Conservation (phyloP, 2,888 invertebrate species). For the Eulithis prunata region DNA sequence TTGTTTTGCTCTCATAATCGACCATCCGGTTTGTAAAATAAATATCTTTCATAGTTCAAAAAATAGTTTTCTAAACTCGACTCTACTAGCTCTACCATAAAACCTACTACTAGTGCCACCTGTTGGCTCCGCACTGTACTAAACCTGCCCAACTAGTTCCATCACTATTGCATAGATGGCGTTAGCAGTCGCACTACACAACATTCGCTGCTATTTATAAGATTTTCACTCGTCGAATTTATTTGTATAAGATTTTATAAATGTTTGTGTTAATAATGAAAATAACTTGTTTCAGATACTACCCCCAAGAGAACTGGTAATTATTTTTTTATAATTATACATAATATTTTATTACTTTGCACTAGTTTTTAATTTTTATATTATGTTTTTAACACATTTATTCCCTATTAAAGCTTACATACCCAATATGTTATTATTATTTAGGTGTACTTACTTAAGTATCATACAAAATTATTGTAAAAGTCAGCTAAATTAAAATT, state of each 20-base stretch:
- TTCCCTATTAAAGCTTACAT: too few relatives aligned
- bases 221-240: conserved; percentile 7
- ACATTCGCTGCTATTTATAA: not conserved
- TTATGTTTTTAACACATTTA: too few relatives aligned
- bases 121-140: conserved; percentile 37
- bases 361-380: too few relatives aligned
- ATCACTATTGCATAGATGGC: conserved; percentile 58
- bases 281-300: conserved; percentile 82
- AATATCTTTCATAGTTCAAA: too few relatives aligned
- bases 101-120: conserved; percentile 44
- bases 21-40: too few relatives aligned
- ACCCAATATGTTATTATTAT: too few relatives aligned
- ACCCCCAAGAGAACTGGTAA: conserved; percentile 82
- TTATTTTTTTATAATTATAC: conserved; percentile 36
- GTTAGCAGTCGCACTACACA: conserved; percentile 39
- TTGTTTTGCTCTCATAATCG: too few relatives aligned
- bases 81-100: not conserved
- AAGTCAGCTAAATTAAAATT: not conserved
- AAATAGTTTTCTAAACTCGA: too few relatives aligned
- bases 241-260: conserved; percentile 17
- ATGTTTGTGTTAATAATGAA: conserved; percentile 57
- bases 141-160: conserved; percentile 45
- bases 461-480: too few relatives aligned
- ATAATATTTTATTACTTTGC: not conserved
- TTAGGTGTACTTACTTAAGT: too few relatives aligned